Conservation (phyloP, 2,888 invertebrate species). For the Agriotes lineatus region DNA sequence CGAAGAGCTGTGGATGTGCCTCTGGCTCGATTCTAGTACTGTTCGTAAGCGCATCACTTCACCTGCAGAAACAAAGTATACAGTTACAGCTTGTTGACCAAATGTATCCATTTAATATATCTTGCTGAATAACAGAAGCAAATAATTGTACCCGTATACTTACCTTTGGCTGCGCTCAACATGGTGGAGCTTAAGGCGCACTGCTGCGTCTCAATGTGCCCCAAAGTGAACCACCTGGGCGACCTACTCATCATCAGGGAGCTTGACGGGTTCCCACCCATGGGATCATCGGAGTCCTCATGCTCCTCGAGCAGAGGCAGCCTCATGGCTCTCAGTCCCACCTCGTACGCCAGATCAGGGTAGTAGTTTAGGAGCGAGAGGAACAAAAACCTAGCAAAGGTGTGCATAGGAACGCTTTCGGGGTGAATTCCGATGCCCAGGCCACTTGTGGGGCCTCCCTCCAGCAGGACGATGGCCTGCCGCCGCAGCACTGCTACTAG, state of each 20-base stretch:
- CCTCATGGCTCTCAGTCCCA: conserved; percentile 84
- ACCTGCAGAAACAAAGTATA: conserved; percentile 57
- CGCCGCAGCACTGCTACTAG: conserved; percentile 76
- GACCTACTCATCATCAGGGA: conserved; percentile 72
- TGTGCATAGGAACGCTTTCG: conserved; percentile 87
- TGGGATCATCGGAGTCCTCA: conserved; percentile 74
- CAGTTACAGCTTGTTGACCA: background rate
- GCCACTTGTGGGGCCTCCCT: conserved; percentile 83
- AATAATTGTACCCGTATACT: background rate
- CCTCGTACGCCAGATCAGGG: conserved; percentile 83
- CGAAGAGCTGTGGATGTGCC: conserved; percentile 86
- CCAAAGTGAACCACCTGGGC: conserved; percentile 83
- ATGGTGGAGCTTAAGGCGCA: conserved; percentile 83
- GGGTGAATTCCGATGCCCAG: conserved; percentile 82
- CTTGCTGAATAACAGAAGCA: background rate
- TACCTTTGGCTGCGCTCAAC: conserved; percentile 78
- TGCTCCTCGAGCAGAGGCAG: conserved; percentile 81
- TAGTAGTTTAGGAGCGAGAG: conserved; percentile 80
- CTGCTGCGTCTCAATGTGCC: conserved; percentile 85
- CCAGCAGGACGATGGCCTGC: conserved; percentile 78
- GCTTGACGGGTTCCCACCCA: conserved; percentile 66
- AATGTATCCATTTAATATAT: background rate
- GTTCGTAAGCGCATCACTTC: conserved; percentile 78
- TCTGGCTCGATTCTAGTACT: conserved; percentile 82
- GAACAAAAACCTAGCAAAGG: conserved; percentile 85